Evolutionary conservation across 1,140 invertebrate genomes (phyloP).

Genomic region (Bradysia coprophila): DNA sequence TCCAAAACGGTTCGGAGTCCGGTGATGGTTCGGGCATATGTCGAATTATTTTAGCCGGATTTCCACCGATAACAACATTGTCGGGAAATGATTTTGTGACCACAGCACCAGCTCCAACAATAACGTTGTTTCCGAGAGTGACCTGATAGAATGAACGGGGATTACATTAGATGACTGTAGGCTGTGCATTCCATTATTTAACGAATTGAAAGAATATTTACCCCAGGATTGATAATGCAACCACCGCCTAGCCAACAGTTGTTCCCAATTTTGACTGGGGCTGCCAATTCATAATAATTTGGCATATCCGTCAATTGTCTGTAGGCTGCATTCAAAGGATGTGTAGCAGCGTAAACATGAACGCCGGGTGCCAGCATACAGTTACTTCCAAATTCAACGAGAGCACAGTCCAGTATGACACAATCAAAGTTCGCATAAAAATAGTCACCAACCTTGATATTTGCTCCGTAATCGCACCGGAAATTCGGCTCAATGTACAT

Average conservation of each 20-base stretch:
- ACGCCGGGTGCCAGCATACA: background rate
- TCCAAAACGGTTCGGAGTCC: too few relatives aligned
- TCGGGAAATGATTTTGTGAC: background rate
- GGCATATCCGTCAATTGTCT: background rate
- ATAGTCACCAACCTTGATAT: background rate
- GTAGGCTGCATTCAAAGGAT: background rate
- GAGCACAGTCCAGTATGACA: background rate
- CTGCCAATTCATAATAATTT: background rate
- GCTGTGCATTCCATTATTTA: too few relatives aligned
- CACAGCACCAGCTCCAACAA: background rate
- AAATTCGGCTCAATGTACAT: background rate
- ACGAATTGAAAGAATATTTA: too few relatives aligned
- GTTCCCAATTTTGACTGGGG: background rate
- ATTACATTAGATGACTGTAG: too few relatives aligned
- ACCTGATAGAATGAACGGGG: too few relatives aligned
- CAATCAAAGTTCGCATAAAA: background rate
- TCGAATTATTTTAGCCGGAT: background rate
- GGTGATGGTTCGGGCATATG: too few relatives aligned
- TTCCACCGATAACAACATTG: background rate
- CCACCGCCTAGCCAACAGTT: background rate
- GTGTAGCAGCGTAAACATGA: background rate
- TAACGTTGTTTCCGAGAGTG: background rate
- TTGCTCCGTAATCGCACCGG: background rate
- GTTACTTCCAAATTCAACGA: background rate
- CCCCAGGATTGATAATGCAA: background rate